Evolutionary conservation across 2,888 invertebrate species (phyloP).

Genomic region (Macrostomum cliftonense): DNA sequence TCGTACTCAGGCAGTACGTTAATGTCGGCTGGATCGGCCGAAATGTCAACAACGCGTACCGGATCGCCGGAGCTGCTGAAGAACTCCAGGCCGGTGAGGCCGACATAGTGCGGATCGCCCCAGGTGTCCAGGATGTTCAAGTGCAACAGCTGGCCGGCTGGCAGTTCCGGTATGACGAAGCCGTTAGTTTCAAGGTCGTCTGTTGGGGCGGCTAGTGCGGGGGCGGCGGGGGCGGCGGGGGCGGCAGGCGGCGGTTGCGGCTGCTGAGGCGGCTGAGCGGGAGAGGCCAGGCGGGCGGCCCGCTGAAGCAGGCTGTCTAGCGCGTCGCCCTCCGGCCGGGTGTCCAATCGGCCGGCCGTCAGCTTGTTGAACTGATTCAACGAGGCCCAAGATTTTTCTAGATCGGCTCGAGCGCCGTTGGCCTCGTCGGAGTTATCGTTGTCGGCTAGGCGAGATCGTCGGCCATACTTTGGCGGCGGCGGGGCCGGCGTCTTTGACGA

Average conservation of each 20-base stretch:
- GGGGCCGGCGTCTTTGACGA: not conserved
- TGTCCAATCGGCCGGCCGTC: slow-evolving; percentile 31
- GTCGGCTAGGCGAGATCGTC: too few species aligned
- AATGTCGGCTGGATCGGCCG: slow-evolving; percentile 44
- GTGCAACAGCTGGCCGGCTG: slow-evolving; percentile 48
- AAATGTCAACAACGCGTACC: slow-evolving; percentile 45
- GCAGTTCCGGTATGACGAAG: slow-evolving; percentile 58
- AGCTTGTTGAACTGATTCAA: slow-evolving; percentile 30
- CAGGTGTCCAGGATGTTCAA: slow-evolving; percentile 53
- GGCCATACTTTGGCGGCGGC: too few species aligned
- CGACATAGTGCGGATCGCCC: slow-evolving; percentile 61
- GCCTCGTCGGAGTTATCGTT: too few species aligned
- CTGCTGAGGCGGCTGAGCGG: too few species aligned
- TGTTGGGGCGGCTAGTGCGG: too few species aligned
- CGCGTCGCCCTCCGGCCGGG: slow-evolving; percentile 25
- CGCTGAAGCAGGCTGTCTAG: not conserved
- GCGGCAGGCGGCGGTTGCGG: too few species aligned
- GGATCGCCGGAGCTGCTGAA: slow-evolving; percentile 49
- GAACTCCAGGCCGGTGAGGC: slow-evolving; percentile 57
- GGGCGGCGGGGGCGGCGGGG: too few species aligned
- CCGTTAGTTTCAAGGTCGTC: slow-evolving; percentile 15
- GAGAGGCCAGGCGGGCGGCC: not conserved
- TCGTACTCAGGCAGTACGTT: slow-evolving; percentile 51
- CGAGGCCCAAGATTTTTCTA: slow-evolving; percentile 36
- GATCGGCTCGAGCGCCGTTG: slow-evolving; percentile 9